A percentile compares a stretch with the other conserved stretches of the same genome.
phyloP scores from a whole-genome alignment of 2,113 vertebrate species.

The Sceloporus tristichus region DNA sequence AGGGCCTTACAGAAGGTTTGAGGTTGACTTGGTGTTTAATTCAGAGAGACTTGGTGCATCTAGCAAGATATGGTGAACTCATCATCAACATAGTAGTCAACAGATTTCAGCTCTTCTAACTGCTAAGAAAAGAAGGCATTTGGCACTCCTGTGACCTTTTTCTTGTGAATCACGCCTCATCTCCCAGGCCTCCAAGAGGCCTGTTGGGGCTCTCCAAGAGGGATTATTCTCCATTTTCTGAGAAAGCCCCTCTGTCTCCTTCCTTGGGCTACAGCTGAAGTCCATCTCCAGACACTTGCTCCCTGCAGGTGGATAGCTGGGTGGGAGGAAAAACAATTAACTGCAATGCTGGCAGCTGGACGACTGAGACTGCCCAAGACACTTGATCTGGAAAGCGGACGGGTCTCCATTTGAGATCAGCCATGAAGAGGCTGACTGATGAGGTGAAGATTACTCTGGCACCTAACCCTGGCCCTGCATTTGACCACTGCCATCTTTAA shows the following conservation, averaged over 20 bases:
- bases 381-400: too few relatives aligned
- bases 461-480: neutral
- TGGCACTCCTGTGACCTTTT: neutral
- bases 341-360: neutral
- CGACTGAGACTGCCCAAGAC: too few relatives aligned
- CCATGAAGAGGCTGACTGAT: too few relatives aligned
- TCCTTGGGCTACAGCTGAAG: neutral
- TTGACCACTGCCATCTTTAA: neutral
- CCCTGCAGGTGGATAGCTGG: neutral
- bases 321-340: neutral
- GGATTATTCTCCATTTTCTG: neutral
- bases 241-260: fast-evolving
- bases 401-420: neutral
- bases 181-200: neutral
- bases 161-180: neutral
- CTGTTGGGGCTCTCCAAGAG: too few relatives aligned
- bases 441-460: neutral
- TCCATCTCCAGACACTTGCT: neutral
- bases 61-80: fast-evolving
- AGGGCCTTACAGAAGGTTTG: neutral
- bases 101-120: too few relatives aligned
- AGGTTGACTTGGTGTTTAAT: neutral
- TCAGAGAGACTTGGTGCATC: neutral
- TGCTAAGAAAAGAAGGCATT: too few relatives aligned
- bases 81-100: neutral